Percentiles rank a stretch among this genome's conserved stretches.
phyloP scores from a whole-genome alignment of 2,113 vertebrate genomes.

The Rhombomys opimus region DNA sequence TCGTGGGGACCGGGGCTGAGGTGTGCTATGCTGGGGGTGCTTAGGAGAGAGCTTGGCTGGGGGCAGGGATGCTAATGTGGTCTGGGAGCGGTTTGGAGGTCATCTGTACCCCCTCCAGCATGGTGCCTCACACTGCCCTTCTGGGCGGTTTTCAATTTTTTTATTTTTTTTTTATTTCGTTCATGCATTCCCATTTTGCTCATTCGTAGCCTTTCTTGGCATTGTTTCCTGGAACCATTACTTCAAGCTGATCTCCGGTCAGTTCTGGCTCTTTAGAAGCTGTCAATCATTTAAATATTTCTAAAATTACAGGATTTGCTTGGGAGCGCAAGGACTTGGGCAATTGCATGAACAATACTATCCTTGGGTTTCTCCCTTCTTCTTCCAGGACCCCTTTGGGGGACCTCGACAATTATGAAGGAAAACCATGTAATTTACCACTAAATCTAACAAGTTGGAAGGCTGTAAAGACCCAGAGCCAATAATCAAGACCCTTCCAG shows the following conservation, averaged over 20 bases:
- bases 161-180: not conserved
- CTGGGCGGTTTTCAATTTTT: not conserved
- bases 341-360: not conserved
- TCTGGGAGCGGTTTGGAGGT: not conserved
- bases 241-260: slow-evolving; percentile 38
- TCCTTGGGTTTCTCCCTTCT: not conserved
- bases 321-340: not conserved
- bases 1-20: not conserved
- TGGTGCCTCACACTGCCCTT: not conserved
- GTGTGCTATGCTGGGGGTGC: not conserved
- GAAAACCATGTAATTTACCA: not conserved
- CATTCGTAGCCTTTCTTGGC: not conserved
- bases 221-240: not conserved
- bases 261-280: not conserved
- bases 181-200: not conserved
- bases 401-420: not conserved
- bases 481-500: not conserved
- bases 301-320: slow-evolving; percentile 36
- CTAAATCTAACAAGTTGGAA: not conserved
- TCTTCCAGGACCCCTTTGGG: not conserved
- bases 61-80: too few relatives aligned
- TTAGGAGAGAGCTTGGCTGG: not conserved
- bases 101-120: fast-evolving
- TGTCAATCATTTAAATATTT: slow-evolving; percentile 11
- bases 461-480: not conserved